Conservation (phyloP, 2,797 vertebrate genomes). For the Pogonophryne albipinna region DNA sequence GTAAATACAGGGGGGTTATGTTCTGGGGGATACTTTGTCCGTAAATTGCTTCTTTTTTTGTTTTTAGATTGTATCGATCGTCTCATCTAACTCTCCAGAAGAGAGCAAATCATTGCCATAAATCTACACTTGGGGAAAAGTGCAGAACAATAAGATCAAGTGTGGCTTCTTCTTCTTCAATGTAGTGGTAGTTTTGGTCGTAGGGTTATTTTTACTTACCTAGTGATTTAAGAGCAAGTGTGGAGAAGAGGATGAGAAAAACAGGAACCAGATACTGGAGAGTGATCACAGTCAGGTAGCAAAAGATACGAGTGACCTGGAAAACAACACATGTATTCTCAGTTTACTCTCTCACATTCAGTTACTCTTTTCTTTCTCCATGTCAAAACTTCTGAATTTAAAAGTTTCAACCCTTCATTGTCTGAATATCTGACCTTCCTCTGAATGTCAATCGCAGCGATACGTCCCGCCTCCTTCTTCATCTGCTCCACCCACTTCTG, state of each 20-base stretch:
- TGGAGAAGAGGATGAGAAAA: conserved; percentile 91
- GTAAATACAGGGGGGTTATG: not conserved
- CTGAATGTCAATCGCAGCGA: conserved; percentile 92
- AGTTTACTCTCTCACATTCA: not conserved
- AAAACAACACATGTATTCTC: not conserved
- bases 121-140: not conserved
- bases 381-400: not conserved
- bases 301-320: conserved; percentile 94
- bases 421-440: conserved; percentile 83
- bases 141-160: not conserved
- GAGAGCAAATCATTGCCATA: not conserved
- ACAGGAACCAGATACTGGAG: conserved; percentile 94
- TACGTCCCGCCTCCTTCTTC: conserved; percentile 92
- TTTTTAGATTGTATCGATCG: not conserved
- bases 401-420: not conserved
- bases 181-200: not conserved
- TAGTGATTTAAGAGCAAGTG: conserved; percentile 90
- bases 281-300: conserved; percentile 93
- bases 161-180: conserved; percentile 1
- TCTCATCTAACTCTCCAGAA: not conserved
- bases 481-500: conserved; percentile 93
- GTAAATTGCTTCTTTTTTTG: not conserved
- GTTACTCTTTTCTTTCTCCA: not conserved
- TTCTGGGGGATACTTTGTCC: not conserved
- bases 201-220: conserved; percentile 79